Base-by-base conservation (phyloP, 2,888 invertebrate genomes). In the Melieria omissa region DNA sequence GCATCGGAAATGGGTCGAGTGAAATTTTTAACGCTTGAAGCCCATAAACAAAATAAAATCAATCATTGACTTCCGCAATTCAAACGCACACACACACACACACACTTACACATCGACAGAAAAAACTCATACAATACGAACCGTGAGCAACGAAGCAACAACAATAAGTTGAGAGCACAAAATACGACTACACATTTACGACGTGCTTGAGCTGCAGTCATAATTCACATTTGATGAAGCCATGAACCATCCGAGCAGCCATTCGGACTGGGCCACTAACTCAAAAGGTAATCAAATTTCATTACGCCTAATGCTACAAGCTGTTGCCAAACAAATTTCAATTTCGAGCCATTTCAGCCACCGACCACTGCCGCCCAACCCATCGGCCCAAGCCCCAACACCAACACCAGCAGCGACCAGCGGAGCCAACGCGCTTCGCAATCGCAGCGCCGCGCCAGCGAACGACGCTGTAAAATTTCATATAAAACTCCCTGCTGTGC, bases 271-370 rank as follows among this genome's bases (percentile, higher is more conserved):
- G 47, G 7, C 52, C 65, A 65, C 52, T 41, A 54, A 42, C 54
- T 65, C 54, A 41, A 52, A 65, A 65, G 65, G 41, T 65, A 65
- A 65, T 65, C 16, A 65, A 65, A 49, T 65, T 65, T 54, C 61
- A 44, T 44, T 49, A 42, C 41, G 5, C 29, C 46, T 46, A 45
- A 46, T 63, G 54, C 52, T 52, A 29, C 65, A 49, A 65, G 52
- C 65, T 65, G 65, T 65, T 65, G 52, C 65, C 65, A 41, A 47
- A 63, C 63, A 63, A 52, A 52, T 52, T 52, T 52, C 52, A 52
- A 52, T 52, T 52, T 52, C 5, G 14, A 52, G 14, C 52, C 5
- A 52, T 29, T 29, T 29, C 29, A 29, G 29, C 29, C 29, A 29
- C 29, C 29, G 29, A 29, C 29, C 29, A 16, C 16, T 2, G 3